These are phyloP conservation scores for Stegodyphus mimosarum DNA, from an alignment of 1,140 invertebrate species.

Conservation along the genomic window DNA sequence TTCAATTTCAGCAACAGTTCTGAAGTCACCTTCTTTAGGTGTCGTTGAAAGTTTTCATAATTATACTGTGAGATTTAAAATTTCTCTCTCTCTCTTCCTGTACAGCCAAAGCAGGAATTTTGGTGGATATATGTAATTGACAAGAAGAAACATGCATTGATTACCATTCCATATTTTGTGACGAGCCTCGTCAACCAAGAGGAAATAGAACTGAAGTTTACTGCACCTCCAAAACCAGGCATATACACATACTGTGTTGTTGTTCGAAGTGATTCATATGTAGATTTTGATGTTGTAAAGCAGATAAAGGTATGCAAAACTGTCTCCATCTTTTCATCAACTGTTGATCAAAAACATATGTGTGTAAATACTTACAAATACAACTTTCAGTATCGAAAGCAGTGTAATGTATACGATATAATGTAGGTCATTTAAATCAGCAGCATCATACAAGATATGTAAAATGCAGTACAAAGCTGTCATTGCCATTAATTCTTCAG, in stretches of 20 bases:
- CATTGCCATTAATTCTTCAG: too few relatives aligned
- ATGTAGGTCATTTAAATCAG: too few relatives aligned
- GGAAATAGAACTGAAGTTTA: conserved; percentile 89
- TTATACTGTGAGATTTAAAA: background rate
- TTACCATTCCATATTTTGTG: conserved; percentile 92
- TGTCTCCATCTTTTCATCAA: too few relatives aligned
- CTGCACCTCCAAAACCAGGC: conserved; percentile 92
- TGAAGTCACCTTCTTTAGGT: too few relatives aligned
- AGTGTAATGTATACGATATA: too few relatives aligned
- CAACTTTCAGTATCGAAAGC: too few relatives aligned
- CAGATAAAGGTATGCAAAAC: conserved; percentile 80
- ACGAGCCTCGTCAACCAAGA: conserved; percentile 72
- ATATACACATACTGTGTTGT: conserved; percentile 94
- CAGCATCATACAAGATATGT: too few relatives aligned
- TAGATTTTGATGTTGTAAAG: conserved; percentile 89
- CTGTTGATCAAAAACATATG: too few relatives aligned
- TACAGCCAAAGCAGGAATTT: conserved; percentile 94
- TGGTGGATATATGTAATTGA: conserved; percentile 99
- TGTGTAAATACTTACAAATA: too few relatives aligned
- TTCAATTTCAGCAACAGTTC: too few relatives aligned
- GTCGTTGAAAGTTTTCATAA: too few relatives aligned
- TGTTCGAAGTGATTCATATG: conserved; percentile 94
- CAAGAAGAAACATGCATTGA: conserved; percentile 86
- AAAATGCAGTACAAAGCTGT: too few relatives aligned
- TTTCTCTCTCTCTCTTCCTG: conserved; percentile 21